These are phyloP conservation scores for Epizoanthus illoricatus DNA, from an alignment of 92 coral and sea anemone species.

Conservation along the genomic window DNA sequence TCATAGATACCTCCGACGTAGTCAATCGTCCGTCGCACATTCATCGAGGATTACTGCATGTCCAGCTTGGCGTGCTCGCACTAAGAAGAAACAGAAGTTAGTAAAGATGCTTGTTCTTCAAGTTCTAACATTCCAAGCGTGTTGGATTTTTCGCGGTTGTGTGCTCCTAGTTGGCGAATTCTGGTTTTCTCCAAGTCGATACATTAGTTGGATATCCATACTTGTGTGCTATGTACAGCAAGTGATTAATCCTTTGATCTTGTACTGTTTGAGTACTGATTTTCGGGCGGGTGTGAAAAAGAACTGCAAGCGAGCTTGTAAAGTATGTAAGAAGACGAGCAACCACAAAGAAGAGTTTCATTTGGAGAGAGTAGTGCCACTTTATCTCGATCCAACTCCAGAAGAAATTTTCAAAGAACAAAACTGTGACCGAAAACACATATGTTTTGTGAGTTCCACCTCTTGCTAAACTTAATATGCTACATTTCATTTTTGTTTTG, in stretches of 20 bases:
- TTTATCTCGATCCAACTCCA: constrained; percentile 19
- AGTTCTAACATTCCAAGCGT: constrained; percentile 36
- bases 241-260: constrained; percentile 67
- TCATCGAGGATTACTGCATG: background rate
- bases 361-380: background rate
- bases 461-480: background rate
- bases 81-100: constrained; percentile 58
- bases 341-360: background rate
- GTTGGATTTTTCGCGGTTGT: constrained; percentile 34
- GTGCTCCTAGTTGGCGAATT: background rate
- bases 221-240: constrained; percentile 76
- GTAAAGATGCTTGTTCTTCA: constrained; percentile 56
- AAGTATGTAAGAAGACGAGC: background rate
- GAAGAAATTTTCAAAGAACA: background rate
- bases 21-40: constrained; percentile 2
- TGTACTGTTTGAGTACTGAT: constrained; percentile 74
- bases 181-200: constrained; percentile 15
- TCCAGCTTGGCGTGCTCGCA: constrained; percentile 38
- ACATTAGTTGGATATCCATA: constrained; percentile 45
- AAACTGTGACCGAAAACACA: background rate
- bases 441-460: background rate
- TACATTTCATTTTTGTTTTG: too few species aligned
- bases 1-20: constrained; percentile 20
- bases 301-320: background rate
- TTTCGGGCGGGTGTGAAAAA: constrained; percentile 44